Evolutionary conservation across 2,797 vertebrate species (phyloP).

Genomic region (Cyclopterus lumpus): DNA sequence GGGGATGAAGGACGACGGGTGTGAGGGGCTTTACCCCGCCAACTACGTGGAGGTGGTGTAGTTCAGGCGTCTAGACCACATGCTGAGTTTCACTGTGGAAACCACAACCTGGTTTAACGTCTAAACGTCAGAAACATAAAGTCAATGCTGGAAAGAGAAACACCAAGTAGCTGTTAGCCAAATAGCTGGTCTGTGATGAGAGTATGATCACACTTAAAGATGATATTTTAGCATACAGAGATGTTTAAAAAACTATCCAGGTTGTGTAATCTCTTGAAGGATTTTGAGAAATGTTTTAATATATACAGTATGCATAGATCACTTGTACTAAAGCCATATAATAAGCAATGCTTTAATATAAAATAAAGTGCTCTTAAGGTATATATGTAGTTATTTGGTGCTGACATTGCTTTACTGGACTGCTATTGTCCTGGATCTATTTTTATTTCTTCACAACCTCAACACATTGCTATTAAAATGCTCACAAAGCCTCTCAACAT

Average conservation of each 20-base stretch:
- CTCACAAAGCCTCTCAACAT: constrained; percentile 46
- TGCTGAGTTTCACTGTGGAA: constrained; percentile 30
- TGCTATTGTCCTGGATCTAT: constrained; percentile 13
- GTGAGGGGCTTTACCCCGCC: constrained; percentile 85
- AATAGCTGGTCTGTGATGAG: constrained; percentile 39
- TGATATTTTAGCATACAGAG: constrained; percentile 30
- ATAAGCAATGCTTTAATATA: constrained; percentile 59
- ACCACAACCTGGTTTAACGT: constrained; percentile 19
- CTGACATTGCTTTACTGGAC: constrained; percentile 41
- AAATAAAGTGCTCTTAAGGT: constrained; percentile 47
- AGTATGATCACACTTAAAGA: background rate
- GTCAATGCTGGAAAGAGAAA: constrained; percentile 29
- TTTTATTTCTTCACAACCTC: constrained; percentile 20
- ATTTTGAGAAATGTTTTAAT: constrained; percentile 69
- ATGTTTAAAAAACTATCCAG: constrained; percentile 29
- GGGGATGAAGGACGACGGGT: constrained; percentile 83
- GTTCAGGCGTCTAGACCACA: constrained; percentile 4
- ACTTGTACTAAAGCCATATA: constrained; percentile 57
- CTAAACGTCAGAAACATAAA: constrained; percentile 14
- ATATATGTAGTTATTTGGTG: constrained; percentile 51
- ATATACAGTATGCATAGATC: constrained; percentile 59
- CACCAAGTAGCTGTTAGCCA: constrained; percentile 56
- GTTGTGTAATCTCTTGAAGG: constrained; percentile 54
- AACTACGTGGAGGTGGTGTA: constrained; percentile 85
- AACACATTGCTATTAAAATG: constrained; percentile 30